Percentiles rank a stretch among this genome's conserved stretches.
phyloP scores from a whole-genome alignment of 2,888 invertebrate genomes.

The Ophioninae sp. region DNA sequence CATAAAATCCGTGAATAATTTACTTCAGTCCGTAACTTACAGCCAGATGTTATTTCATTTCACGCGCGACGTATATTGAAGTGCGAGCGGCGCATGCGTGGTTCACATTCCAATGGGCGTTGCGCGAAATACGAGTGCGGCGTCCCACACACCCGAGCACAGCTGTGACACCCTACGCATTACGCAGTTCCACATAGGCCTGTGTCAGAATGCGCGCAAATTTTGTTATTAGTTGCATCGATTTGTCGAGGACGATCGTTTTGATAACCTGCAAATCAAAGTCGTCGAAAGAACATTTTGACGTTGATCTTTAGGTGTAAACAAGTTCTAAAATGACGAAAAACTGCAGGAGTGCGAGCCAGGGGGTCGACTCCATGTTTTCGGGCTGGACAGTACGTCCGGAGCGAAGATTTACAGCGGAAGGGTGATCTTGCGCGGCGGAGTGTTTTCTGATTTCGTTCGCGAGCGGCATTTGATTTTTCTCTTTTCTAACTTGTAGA shows the following conservation, averaged over 20 bases:
- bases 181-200: background rate
- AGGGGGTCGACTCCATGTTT: constrained; percentile 16
- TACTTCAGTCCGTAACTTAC: background rate
- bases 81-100: background rate
- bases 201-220: background rate
- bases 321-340: constrained; percentile 1
- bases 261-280: too few relatives aligned
- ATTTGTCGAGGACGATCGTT: background rate
- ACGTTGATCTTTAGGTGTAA: constrained; percentile 22
- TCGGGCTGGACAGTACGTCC: constrained; percentile 9
- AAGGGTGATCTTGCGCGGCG: constrained; percentile 16
- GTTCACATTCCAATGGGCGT: background rate
- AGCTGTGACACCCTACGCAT: background rate
- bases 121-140: background rate
- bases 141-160: background rate
- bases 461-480: constrained; percentile 31
- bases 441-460: constrained; percentile 30
- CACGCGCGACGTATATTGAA: background rate
- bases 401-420: constrained; percentile 19
- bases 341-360: background rate
- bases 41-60: background rate
- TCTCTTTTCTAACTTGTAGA: background rate
- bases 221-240: background rate
- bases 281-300: background rate
- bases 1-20: background rate